These are phyloP conservation scores for Xiphophorus birchmanni DNA, from an alignment of 2,797 vertebrate genomes.

Conservation along the genomic window DNA sequence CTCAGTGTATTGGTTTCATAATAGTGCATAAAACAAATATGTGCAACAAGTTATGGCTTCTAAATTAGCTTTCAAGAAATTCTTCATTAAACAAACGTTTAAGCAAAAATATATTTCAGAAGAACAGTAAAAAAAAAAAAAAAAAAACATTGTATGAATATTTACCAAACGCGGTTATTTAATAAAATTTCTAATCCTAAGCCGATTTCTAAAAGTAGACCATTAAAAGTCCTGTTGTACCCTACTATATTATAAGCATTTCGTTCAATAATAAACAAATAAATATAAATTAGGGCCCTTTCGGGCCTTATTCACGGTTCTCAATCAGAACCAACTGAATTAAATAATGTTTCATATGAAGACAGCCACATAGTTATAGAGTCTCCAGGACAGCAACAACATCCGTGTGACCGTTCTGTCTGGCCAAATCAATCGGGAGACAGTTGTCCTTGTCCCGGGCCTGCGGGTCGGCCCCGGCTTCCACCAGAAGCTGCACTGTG, in stretches of 20 bases:
- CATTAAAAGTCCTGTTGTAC: background rate
- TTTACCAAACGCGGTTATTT: background rate
- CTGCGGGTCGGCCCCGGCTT: slow-evolving; percentile 54
- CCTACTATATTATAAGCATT: background rate
- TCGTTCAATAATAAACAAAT: slow-evolving; percentile 1
- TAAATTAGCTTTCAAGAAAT: slow-evolving; percentile 18
- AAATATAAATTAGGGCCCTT: slow-evolving; percentile 22
- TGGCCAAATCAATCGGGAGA: slow-evolving; percentile 74
- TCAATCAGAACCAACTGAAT: slow-evolving; percentile 1
- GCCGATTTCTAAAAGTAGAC: background rate
- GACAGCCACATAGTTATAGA: slow-evolving; percentile 12
- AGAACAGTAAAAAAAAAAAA: background rate
- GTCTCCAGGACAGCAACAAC: slow-evolving; percentile 67
- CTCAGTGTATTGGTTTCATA: background rate
- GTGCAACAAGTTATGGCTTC: background rate
- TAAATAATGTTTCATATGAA: background rate
- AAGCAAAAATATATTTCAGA: background rate
- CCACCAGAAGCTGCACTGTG: slow-evolving; percentile 70
- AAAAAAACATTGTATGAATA: background rate
- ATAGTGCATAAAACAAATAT: slow-evolving; percentile 7
- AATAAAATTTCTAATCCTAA: background rate
- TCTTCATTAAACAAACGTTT: background rate
- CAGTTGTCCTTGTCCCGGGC: slow-evolving; percentile 51
- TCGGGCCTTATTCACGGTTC: slow-evolving; percentile 22
- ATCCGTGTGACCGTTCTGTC: slow-evolving; percentile 29